Evolutionary conservation across 2,888 invertebrate genomes (phyloP), one percentile per base, ranked within the genome.

Genomic region (Eulithis prunata): DNA sequence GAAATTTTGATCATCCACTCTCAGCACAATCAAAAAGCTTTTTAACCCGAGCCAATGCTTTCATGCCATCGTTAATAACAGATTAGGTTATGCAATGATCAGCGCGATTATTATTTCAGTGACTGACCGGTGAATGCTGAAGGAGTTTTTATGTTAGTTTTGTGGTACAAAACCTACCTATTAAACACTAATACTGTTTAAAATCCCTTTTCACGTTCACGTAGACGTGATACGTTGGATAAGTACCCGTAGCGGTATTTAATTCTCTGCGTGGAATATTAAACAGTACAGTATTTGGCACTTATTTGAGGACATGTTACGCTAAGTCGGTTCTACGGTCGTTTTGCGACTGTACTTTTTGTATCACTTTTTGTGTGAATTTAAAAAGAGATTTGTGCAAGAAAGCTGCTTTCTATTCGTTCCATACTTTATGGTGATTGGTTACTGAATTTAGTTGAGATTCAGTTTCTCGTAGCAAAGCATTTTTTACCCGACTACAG

Each of bases 1-100:
- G 49, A 49, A 49, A 21, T 49, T 13, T 21, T 10, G 21, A 49
- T 11, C 10, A 49, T 47, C 13, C 14, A 21, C 49, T 21, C 21
- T 49, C 49, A 3, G 49, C 14, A 14, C 21, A 49, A 49, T 49
- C 49, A 49, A 49, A 49, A 49, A 49, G 49, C 21, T 8, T 49
- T 21, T 49, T 21, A 49, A 49, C 21, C 10, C 21, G 21, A 21
- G 49, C 49, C 10, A 10, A 49, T 10, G 49, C 21, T 14, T 47
- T n/a, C 45, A 4, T 45, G 21, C 21, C 1, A 10, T 49, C 49
- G 49, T 10, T 49, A 49, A 10, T 10, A 49, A 49, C 21, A 21
- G n/a, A 49, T 49, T 49, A 49, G 21, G 21, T 21, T 21, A 49
- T 49, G 49, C 14, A 49, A 21, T 49, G 21, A 21, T 49, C 21